Conservation (phyloP, 2,113 vertebrate genomes). For the Sceloporus undulatus region DNA sequence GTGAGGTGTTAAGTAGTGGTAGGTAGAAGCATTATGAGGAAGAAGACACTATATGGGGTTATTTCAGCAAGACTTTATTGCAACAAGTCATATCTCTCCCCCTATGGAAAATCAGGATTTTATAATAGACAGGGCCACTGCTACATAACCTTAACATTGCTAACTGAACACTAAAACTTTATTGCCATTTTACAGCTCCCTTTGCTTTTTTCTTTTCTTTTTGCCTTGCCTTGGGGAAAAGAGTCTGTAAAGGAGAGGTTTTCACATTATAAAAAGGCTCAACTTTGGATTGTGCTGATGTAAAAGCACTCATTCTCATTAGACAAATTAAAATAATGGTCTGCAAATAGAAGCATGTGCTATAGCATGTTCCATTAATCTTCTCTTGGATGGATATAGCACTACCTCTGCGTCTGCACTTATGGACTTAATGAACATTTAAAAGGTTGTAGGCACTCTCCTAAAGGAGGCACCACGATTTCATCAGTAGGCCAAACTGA, state of each 20-base stretch:
- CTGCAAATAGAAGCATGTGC: constrained; percentile 57
- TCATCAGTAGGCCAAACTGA: constrained; percentile 44
- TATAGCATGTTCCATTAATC: constrained; percentile 50
- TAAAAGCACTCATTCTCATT: constrained; percentile 57
- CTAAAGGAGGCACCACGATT: constrained; percentile 13
- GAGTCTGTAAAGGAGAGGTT: constrained; percentile 58
- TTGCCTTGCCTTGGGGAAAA: constrained; percentile 52
- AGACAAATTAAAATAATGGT: constrained; percentile 61
- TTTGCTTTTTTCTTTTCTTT: constrained; percentile 10
- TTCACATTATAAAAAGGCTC: constrained; percentile 55
- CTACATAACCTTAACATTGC: constrained; percentile 67
- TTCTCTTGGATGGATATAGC: constrained; percentile 14
- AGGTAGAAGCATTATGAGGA: accelerated
- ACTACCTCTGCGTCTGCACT: too few relatives aligned
- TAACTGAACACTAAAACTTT: constrained; percentile 60
- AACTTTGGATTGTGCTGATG: constrained; percentile 43
- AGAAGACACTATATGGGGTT: constrained; percentile 45
- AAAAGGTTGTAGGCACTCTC: constrained; percentile 44
- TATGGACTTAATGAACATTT: constrained; percentile 53
- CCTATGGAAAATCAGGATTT: constrained; percentile 49
- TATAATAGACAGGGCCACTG: constrained; percentile 61
- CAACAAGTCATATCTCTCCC: constrained; percentile 51
- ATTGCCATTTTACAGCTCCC: constrained; percentile 62
- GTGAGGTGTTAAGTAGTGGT: not conserved
- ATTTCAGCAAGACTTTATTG: constrained; percentile 57